Base-by-base conservation (phyloP, 2,888 invertebrate species). In the Athripsodes cinereus region DNA sequence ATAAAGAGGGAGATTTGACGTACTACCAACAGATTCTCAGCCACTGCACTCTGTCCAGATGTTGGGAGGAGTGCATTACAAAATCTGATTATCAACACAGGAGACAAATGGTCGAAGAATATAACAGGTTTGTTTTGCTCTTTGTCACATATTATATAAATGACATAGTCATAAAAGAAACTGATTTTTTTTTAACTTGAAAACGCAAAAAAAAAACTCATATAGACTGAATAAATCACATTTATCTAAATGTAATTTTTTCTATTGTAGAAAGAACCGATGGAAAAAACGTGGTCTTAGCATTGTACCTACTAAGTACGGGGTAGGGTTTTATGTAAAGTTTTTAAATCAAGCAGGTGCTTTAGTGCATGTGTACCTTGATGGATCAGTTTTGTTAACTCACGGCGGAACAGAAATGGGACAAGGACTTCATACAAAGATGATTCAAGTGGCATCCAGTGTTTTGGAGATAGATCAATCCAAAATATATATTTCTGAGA, bases 341-440 rank as follows among this genome's bases (percentile, higher is more conserved):
- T 83, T 87, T 67, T 71, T 94, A 22, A 92, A 93, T 70, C 94
- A 95, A 78, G 87, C 85, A 1, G 95, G 93, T 6, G 94, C 96
- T 0, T 75, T 97, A 54, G 81, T 97, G 1, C 83, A 92, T 46
- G 81, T 95, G n/a, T 95, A 96, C 69, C 79, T 79, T 0, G 92
- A 92, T 71, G 96, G 95, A 1, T 92, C 95, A 0, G 92, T 97
- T 2, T 77, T 96, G 11, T 67, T 97, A 18, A 85, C 88, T 1
- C 95, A 94, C 69, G 94, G 93, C 26, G 96, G 96, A 16, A 88
- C 90, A 8, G 97, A 97, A 80, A 96, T 97, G 89, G 97, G 97
- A 0, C 97, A 97, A 76, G 97, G 97, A 1, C 76, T 98, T 2
- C 91, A 96, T 69, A 97, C 93, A 0, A 97, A 97, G 79, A 93